Conservation (phyloP, 2,888 invertebrate species). For the Fissipunctia ypsillon region DNA sequence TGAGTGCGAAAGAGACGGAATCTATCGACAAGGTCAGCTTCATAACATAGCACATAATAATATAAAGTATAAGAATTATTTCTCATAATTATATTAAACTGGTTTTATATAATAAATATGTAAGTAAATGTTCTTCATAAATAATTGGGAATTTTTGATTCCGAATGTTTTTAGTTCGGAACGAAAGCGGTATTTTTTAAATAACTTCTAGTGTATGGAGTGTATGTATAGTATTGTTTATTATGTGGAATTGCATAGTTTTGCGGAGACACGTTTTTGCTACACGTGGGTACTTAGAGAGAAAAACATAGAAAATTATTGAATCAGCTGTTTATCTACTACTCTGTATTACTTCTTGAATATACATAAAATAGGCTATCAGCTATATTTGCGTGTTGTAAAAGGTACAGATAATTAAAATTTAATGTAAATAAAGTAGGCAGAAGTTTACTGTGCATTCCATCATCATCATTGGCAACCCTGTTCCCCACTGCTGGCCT, state of each 20-base stretch:
- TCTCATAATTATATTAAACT: slow-evolving; percentile 64
- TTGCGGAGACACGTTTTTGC: slow-evolving; percentile 38
- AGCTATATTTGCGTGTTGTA: not conserved
- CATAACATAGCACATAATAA: slow-evolving; percentile 80
- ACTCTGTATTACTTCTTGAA: slow-evolving; percentile 17
- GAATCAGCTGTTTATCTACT: slow-evolving; percentile 49
- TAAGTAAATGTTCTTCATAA: slow-evolving; percentile 43
- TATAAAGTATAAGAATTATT: slow-evolving; percentile 66
- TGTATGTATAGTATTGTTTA: not conserved
- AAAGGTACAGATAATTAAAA: not conserved
- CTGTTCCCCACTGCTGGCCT: not conserved
- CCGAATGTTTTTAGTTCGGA: slow-evolving; percentile 4
- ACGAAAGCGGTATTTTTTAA: slow-evolving; percentile 21
- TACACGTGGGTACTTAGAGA: slow-evolving; percentile 48
- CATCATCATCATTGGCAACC: not conserved
- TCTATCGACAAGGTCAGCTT: slow-evolving; percentile 82
- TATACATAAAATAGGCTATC: not conserved
- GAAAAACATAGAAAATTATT: slow-evolving; percentile 40
- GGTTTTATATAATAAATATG: slow-evolving; percentile 56
- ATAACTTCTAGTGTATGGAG: slow-evolving; percentile 7
- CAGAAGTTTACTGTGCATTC: not conserved
- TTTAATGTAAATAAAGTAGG: not conserved
- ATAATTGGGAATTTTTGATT: slow-evolving; percentile 48
- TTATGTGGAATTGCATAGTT: slow-evolving; percentile 27
- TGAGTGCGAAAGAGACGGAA: slow-evolving; percentile 78